These are phyloP conservation scores for Epirrhoe tristata DNA, from an alignment of 2,888 invertebrate species.

Conservation along the genomic window DNA sequence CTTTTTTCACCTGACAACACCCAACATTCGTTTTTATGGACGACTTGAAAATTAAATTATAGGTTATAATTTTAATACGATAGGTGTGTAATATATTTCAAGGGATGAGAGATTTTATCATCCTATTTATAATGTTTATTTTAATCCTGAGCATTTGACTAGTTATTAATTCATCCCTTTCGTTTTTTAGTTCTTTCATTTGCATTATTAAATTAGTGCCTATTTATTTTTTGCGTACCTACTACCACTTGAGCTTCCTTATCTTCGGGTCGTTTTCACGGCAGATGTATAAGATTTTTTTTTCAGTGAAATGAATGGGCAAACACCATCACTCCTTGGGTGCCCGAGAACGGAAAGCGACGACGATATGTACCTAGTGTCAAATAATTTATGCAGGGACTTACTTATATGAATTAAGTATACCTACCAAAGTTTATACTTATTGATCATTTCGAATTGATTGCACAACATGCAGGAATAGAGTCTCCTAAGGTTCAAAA, in stretches of 20 bases:
- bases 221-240: neutral
- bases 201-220: neutral
- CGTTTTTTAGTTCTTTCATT: constrained; percentile 45
- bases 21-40: constrained; percentile 72
- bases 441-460: no score
- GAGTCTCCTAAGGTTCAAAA: no score
- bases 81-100: constrained; percentile 81
- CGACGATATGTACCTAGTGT: no score
- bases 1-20: constrained; percentile 80
- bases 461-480: no score
- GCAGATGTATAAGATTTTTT: constrained; percentile 19
- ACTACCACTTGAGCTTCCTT: no score
- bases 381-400: no score
- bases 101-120: constrained; percentile 75
- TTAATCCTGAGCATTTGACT: constrained; percentile 53
- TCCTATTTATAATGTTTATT: constrained; percentile 59
- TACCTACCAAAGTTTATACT: no score
- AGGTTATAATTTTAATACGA: constrained; percentile 84
- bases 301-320: constrained; percentile 1
- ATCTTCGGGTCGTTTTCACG: neutral
- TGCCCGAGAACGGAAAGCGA: neutral
- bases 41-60: constrained; percentile 84
- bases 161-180: constrained; percentile 45
- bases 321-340: no score
- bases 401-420: no score